Evolutionary conservation across 30 jellyfish, hydroid and myxozoan genomes (phyloP), one percentile per base, ranked within the genome.

Genomic region (Turritopsis dohrnii): DNA sequence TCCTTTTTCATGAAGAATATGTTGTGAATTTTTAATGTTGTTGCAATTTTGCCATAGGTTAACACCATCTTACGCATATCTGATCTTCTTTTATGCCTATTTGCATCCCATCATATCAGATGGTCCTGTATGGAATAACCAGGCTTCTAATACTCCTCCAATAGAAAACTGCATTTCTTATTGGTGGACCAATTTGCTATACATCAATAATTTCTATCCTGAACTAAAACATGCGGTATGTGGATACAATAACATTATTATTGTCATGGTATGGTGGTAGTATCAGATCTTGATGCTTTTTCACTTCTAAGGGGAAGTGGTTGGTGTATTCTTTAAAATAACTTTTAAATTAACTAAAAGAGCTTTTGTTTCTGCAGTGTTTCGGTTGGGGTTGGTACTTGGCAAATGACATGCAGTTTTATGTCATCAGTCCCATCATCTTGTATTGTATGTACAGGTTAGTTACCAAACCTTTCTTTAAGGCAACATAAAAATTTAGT

Each of bases 181-280:
- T 27, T 85, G 92, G 92, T 85, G 92, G 92, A 52, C 92, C 52
- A 85, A 85, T 31, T 27, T 85, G 29, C 71, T 85, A 9, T 85
- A 85, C 71, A 85, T 85, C 30, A 85, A 85, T 65, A 85, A 85
- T 76, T 76, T 85, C 82, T 52, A 74, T 28, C 72, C 89, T 24
- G 84, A 85, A 53, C 74, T 7, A 27, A 54, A 22, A 1, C 24
- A 82, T 27, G 30, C 27, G 89, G 92, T 85, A 81, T 9, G 88
- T n/a, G 17, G 30, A 69, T 19, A 7, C 30, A 7, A 23, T 28
- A 18, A 1, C 77, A 0, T 13, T 8, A 18, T n/a, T n/a, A n/a
- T n/a, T n/a, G n/a, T n/a, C n/a, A n/a, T n/a, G n/a, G n/a, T n/a
- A n/a, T n/a, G n/a, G n/a, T n/a, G n/a, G n/a, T n/a, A n/a, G n/a